Base-by-base conservation (phyloP, 2,797 vertebrate species). In the Squalus acanthias region DNA sequence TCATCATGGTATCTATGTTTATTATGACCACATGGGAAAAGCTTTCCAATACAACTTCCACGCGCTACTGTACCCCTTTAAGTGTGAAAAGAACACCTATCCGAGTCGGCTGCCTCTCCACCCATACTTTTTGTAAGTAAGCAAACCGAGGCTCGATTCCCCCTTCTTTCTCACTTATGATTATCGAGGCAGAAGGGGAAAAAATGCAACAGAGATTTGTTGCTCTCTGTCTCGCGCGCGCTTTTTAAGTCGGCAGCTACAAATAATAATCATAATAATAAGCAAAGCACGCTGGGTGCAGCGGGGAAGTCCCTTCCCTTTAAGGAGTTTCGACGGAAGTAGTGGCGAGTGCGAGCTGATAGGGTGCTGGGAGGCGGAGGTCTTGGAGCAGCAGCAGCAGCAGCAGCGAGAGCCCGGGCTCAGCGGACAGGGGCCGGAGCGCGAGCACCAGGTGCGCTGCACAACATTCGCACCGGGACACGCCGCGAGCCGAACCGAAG, bases 241-340 rank as follows among this genome's bases (percentile, higher is more conserved):
- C 57, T 69, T 46, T 69, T 69, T 3, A 69, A 13, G 60, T 69
- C 91, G 91, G 91, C n/a, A 26, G 20, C 69, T 46, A 24, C 20
- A 39, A 65, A 67, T n/a, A 39, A 39, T 22, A 12, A 39, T 69
- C 63, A 67, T 2, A 26, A 33, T 74, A 95, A 72, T 74, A 8
- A 53, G 69, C 94, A 95, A 74, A 74, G 67, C 69, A 72, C 67
- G 29, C 94, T 95, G 94, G 72, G 94, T 93, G 94, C 70, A 95
- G 26, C 13, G 17, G 39, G 39, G 39, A 39, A 39, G 46, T 8
- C 50, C 69, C 24, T 72, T 50, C 67, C 94, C 94, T 95, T 95
- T 95, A 53, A 95, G 94, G 50, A 95, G 94, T 95, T 74, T 76
- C 50, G 94, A 74, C 67, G 70, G 94, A 76, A 95, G 94, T 76